A percentile compares a stretch with the other conserved stretches of the same genome.
These are phyloP conservation scores for Lepidochitona cinerea DNA, from an alignment of 2,888 invertebrate species.

Conservation along the genomic window DNA sequence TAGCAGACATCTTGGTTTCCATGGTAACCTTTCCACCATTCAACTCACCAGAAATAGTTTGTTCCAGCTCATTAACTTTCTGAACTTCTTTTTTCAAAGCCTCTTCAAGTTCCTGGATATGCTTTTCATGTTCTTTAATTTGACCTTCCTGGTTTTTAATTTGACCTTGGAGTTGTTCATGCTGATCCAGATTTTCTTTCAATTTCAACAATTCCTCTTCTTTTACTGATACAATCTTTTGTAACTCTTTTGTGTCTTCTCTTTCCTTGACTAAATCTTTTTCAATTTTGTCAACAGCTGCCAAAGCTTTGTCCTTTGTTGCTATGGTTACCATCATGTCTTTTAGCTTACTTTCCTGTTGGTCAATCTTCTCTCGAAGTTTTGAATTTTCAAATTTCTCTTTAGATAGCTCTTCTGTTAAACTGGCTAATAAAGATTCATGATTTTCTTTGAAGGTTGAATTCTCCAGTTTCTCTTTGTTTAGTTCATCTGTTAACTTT, in stretches of 20 bases:
- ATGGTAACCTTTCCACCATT: neutral
- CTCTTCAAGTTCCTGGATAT: constrained; percentile 20
- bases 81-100: constrained; percentile 32
- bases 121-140: neutral
- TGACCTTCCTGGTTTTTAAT: neutral
- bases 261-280: neutral
- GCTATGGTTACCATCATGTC: too few species aligned
- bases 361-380: neutral
- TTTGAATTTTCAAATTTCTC: neutral
- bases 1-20: too few species aligned
- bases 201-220: neutral
- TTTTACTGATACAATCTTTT: neutral
- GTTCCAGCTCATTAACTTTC: constrained; percentile 32
- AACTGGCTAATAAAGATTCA: neutral
- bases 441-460: too few species aligned
- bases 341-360: neutral
- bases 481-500: neutral
- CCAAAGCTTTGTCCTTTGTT: neutral
- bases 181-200: too few species aligned
- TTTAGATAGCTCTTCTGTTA: neutral
- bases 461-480: neutral
- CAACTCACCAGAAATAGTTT: too few species aligned
- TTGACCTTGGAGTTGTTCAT: too few species aligned
- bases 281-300: neutral
- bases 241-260: neutral